Evolutionary conservation across 2,113 vertebrate species (phyloP).

Genomic region (Nyctereutes procyonoides): DNA sequence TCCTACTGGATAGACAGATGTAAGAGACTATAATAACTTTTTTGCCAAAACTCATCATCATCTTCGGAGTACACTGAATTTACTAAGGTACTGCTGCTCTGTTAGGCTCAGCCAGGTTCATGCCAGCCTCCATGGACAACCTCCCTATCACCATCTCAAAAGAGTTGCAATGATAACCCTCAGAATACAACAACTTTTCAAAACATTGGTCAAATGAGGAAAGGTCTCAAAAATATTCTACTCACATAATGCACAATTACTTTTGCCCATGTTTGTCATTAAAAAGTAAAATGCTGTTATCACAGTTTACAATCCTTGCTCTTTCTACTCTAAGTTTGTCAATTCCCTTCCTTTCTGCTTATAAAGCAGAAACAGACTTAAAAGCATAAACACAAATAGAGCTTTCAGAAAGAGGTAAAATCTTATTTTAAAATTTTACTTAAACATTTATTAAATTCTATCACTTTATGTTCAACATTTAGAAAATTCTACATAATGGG

Average conservation of each 20-base stretch:
- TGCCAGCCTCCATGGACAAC: neutral
- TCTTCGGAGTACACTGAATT: neutral
- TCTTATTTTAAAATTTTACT: neutral
- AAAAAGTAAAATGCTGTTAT: slow-evolving; percentile 13
- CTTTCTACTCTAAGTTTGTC: neutral
- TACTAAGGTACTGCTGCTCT: neutral
- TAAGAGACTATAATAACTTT: neutral
- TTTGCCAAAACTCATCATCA: neutral
- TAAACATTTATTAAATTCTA: neutral
- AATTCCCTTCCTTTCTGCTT: neutral
- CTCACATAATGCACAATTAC: neutral
- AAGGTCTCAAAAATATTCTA: slow-evolving; percentile 14
- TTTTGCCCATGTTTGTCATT: slow-evolving; percentile 21
- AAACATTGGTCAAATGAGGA: neutral
- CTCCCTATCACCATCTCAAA: neutral
- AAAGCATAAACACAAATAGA: neutral
- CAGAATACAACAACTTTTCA: neutral
- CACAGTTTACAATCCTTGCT: neutral
- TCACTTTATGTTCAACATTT: neutral
- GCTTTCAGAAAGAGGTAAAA: slow-evolving; percentile 11
- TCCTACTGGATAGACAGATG: neutral
- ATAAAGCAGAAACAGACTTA: neutral
- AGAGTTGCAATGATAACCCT: neutral
- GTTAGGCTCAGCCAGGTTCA: neutral
- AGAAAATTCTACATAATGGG: neutral